Percentiles rank a stretch among this genome's conserved stretches.
Evolutionary conservation across 2,113 vertebrate species (phyloP).

Genomic region (Recurvirostra avosetta): DNA sequence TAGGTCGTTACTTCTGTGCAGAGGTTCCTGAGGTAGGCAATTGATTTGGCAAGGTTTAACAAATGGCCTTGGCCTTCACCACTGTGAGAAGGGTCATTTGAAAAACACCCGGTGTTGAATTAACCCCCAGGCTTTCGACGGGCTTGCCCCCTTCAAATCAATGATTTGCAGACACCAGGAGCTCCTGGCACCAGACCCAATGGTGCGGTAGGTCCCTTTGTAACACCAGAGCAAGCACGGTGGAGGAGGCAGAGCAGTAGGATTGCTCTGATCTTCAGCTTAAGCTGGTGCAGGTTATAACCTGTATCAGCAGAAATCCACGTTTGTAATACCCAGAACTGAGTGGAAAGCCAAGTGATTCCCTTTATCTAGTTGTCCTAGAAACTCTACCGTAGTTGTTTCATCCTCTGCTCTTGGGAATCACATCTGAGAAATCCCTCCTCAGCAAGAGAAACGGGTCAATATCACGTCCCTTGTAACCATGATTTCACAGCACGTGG

Average conservation of each 20-base stretch:
- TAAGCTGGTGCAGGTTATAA: neutral
- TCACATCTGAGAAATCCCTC: neutral
- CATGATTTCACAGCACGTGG: accelerated
- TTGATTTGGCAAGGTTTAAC: neutral
- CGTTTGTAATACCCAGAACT: neutral
- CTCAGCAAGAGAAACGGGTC: neutral
- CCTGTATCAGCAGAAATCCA: neutral
- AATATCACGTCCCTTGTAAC: neutral
- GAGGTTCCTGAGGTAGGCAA: accelerated
- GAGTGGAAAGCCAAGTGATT: neutral
- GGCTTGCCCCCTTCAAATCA: neutral
- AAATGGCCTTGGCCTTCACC: neutral
- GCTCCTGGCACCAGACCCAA: neutral
- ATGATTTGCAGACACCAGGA: neutral
- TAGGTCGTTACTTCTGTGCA: neutral
- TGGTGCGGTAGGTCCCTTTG: accelerated
- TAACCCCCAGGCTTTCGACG: accelerated
- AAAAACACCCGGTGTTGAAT: neutral
- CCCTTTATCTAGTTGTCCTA: neutral
- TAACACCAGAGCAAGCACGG: neutral
- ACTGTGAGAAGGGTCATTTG: neutral
- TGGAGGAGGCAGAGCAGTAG: neutral
- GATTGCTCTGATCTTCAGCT: neutral
- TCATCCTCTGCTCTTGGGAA: neutral
- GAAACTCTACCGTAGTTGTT: neutral